Percentiles rank a stretch among this genome's conserved stretches.
phyloP scores from a whole-genome alignment of 2,797 vertebrate genomes.

The Rhincodon typus region DNA sequence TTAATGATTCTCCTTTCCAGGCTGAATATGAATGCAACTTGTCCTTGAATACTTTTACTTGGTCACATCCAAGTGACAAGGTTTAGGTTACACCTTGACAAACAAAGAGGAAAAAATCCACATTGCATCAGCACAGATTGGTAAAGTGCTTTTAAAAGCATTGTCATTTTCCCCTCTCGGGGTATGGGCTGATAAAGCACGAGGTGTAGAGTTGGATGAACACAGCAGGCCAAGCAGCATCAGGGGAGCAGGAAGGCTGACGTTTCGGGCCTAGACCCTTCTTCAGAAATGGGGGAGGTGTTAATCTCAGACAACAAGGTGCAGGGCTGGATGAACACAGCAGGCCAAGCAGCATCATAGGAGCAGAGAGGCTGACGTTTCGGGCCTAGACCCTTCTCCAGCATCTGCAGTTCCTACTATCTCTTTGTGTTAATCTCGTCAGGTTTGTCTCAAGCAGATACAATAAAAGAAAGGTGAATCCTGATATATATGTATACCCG shows the following conservation, averaged over 20 bases:
- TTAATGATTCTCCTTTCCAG: neutral
- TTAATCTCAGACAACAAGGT: too few species aligned
- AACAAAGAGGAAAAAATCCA: neutral
- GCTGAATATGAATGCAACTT: neutral
- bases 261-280: too few species aligned
- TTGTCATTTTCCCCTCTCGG: neutral
- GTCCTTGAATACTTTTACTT: neutral
- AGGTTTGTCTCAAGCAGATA: neutral
- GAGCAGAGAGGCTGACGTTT: too few species aligned
- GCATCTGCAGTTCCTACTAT: too few species aligned
- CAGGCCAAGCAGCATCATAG: too few species aligned
- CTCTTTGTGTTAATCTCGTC: neutral
- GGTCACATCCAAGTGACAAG: neutral
- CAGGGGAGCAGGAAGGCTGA: too few species aligned
- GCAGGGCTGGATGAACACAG: too few species aligned
- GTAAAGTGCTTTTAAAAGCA: neutral
- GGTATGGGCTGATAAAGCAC: neutral
- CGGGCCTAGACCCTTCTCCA: too few species aligned
- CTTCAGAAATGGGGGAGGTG: too few species aligned
- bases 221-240: too few species aligned
- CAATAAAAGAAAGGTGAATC: neutral
- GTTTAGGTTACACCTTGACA: neutral
- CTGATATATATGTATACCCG: neutral
- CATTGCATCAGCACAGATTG: neutral
- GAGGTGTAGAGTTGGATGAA: too few species aligned